Conservation (phyloP, 2,888 invertebrate species). For the Parasteatoda lunata region DNA sequence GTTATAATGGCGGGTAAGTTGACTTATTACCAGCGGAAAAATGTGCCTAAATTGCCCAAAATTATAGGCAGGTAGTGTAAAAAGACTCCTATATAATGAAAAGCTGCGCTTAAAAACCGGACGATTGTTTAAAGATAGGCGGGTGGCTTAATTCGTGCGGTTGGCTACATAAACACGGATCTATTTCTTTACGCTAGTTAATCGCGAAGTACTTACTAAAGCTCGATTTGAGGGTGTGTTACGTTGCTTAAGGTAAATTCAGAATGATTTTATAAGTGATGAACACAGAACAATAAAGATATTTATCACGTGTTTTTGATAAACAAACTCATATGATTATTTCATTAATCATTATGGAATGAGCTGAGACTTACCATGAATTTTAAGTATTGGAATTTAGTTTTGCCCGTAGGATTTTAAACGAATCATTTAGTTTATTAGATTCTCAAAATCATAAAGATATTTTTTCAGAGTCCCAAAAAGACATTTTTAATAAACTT, state of each 20-base stretch:
- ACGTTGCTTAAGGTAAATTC: background rate
- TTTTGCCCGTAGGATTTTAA: too few species aligned
- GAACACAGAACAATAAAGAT: background rate
- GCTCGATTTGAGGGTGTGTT: background rate
- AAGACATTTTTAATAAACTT: too few species aligned
- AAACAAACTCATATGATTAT: too few species aligned
- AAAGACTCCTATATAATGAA: conserved; percentile 63
- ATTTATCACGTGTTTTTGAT: background rate
- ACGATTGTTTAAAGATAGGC: conserved; percentile 39
- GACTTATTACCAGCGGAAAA: conserved; percentile 55
- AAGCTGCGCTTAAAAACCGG: conserved; percentile 43
- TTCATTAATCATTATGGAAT: too few species aligned
- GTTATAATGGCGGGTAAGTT: conserved; percentile 36
- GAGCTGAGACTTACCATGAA: too few species aligned
- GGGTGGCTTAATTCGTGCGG: conserved; percentile 50
- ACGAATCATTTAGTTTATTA: too few species aligned
- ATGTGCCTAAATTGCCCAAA: conserved; percentile 64
- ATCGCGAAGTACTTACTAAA: background rate
- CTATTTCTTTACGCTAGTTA: background rate
- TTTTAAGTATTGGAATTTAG: too few species aligned
- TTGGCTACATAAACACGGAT: conserved; percentile 43
- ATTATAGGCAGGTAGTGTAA: conserved; percentile 58
- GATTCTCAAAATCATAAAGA: too few species aligned
- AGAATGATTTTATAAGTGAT: background rate
- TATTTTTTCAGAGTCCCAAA: too few species aligned